Evolutionary conservation across 2,888 invertebrate species (phyloP), one percentile per base, ranked within the genome.

Genomic region (Drosophila anceps): DNA sequence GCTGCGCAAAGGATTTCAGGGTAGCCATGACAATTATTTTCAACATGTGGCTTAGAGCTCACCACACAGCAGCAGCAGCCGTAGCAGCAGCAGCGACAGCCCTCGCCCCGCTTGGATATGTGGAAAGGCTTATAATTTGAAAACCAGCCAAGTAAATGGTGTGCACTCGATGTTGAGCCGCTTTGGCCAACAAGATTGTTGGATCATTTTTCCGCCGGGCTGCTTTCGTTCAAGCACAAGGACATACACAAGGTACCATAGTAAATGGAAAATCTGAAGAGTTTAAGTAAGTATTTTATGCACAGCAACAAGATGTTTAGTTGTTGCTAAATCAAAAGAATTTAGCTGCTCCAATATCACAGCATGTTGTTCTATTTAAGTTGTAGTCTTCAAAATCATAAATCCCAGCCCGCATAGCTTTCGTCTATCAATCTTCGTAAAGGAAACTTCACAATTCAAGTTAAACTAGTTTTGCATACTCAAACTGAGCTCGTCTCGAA

Each of bases 1-100:
- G 63, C 76, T 46, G 51, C 57, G 79, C 67, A 63, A 77, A 70
- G 83, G 73, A 87, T 89, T 87, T 73, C 43, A 53, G 53, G 55
- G 88, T 70, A 82, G 84, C 84, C 84, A 90, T 90, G 87, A 86
- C 89, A 84, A 84, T 84, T 90, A 84, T 90, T 84, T 88, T 88
- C 69, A 70, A 73, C 89, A 88, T 88, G 70, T 76, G 76, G 64
- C 69, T 70, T 67, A 67, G 44, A 43, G 71, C 70, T 48, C 33
- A 77, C 74, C 65, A 33, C 55, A 24, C 24, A 27, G 43, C 24
- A 31, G 29, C 59, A 13, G 8, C 33, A 35, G 10, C 29, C 13
- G 9, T 15, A 3, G 12, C 24, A 24, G 13, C 53, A 2, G 15
- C 43, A 43, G 20, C 31, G 8, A 4, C 59, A 15, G 0, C 20